Conservation (phyloP, 2,888 invertebrate genomes). For the Hylaea fasciaria region DNA sequence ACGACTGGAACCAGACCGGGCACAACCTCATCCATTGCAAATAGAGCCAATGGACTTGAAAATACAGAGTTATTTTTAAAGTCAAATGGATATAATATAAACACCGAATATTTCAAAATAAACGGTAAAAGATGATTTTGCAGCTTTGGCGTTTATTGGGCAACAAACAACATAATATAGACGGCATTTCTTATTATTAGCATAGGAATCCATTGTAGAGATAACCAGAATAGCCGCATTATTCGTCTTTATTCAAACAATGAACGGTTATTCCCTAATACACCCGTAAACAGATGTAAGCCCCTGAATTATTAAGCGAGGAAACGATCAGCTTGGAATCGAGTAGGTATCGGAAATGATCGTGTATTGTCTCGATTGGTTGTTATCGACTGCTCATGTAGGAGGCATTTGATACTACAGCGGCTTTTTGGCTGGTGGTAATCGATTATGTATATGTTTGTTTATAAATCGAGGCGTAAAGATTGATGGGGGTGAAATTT, state of each 20-base stretch:
- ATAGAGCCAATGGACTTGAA: slow-evolving; percentile 19
- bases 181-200: too few species aligned
- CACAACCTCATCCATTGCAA: slow-evolving; percentile 27
- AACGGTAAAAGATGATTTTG: too few species aligned
- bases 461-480: too few species aligned
- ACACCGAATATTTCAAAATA: too few species aligned
- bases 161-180: too few species aligned
- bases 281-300: slow-evolving; percentile 36
- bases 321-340: slow-evolving; percentile 14
- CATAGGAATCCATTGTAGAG: neutral
- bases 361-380: slow-evolving; percentile 11
- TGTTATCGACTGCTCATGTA: slow-evolving; percentile 2
- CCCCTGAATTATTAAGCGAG: slow-evolving; percentile 36
- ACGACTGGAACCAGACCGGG: slow-evolving; percentile 28
- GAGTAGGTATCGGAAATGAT: slow-evolving; percentile 16
- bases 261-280: slow-evolving; percentile 32
- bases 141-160: too few species aligned
- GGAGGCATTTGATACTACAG: neutral
- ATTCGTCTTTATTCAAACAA: slow-evolving; percentile 11
- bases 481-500: too few species aligned
- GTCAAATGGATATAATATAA: too few species aligned
- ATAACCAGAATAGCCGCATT: slow-evolving; percentile 12
- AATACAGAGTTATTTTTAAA: neutral
- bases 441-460: too few species aligned
- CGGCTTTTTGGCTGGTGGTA: too few species aligned